Conservation (phyloP, 2,113 vertebrate genomes). For the Takifugu flavidus region DNA sequence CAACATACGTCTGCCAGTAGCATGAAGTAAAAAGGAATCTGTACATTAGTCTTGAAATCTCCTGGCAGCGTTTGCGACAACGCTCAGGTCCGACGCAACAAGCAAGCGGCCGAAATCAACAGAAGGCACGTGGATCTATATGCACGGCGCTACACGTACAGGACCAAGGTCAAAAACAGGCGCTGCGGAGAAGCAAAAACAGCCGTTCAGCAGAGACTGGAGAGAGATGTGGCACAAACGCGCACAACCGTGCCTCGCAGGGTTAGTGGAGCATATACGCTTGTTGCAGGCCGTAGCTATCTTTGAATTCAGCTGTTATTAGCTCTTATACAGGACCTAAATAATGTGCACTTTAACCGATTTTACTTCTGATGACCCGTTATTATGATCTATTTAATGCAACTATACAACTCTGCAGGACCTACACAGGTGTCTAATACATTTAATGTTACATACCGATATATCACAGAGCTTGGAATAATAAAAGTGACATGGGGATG, state of each 20-base stretch:
- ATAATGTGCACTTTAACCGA: conserved; percentile 44
- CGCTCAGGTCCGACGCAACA: conserved; percentile 56
- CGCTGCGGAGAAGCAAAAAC: conserved; percentile 36
- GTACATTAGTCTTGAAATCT: conserved; percentile 49
- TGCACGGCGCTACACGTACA: conserved; percentile 62
- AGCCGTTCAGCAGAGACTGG: conserved; percentile 21
- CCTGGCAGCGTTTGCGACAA: conserved; percentile 43
- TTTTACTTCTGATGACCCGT: conserved; percentile 28
- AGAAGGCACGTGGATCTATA: conserved; percentile 74
- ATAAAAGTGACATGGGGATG: conserved; percentile 20
- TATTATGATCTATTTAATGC: conserved; percentile 25
- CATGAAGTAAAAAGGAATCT: conserved; percentile 35
- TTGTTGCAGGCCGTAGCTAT: conserved; percentile 44
- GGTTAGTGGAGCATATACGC: conserved; percentile 30
- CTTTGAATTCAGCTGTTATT: conserved; percentile 62
- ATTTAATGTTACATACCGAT: conserved; percentile 47
- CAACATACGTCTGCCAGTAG: conserved; percentile 29
- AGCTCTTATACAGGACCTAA: conserved; percentile 37
- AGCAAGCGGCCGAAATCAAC: conserved; percentile 65
- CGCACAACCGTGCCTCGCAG: conserved; percentile 25
- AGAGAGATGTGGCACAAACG: conserved; percentile 50
- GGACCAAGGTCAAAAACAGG: conserved; percentile 34
- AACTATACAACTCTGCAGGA: conserved; percentile 45
- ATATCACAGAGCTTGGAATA: conserved; percentile 41
- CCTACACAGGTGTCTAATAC: conserved; percentile 55